phyloP scores from a whole-genome alignment of 2,888 invertebrate species.

The Pasiphila rectangulata region DNA sequence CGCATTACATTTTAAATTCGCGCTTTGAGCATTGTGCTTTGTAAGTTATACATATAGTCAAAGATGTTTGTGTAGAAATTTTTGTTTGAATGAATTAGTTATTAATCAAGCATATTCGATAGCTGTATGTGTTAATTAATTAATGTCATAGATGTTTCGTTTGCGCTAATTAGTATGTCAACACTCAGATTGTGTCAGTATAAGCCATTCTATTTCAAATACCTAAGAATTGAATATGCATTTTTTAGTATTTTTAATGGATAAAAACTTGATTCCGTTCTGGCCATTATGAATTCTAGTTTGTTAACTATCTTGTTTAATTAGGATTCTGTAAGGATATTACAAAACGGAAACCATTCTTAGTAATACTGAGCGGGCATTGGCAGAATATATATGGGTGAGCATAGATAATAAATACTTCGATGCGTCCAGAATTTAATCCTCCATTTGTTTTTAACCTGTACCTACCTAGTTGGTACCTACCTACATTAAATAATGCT shows the following conservation, averaged over 20 bases:
- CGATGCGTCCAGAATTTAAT: too few relatives aligned
- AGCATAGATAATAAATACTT: too few relatives aligned
- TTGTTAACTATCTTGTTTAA: conserved; percentile 23
- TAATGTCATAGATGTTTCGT: conserved; percentile 12
- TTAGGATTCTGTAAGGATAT: conserved; percentile 6
- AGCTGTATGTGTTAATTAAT: conserved; percentile 11
- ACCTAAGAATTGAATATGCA: conserved; percentile 24
- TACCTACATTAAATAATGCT: too few relatives aligned
- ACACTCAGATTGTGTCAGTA: conserved; percentile 12
- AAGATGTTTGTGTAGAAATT: too few relatives aligned
- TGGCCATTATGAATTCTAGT: conserved; percentile 24
- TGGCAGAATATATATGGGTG: too few relatives aligned
- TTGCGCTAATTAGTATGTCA: conserved; percentile 26
- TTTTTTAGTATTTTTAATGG: conserved; percentile 23
- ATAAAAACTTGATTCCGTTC: conserved; percentile 15
- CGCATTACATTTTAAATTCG: too few relatives aligned
- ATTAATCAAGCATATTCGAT: conserved; percentile 6
- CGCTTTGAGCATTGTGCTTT: too few relatives aligned
- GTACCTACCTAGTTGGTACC: too few relatives aligned
- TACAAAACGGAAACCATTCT: neutral
- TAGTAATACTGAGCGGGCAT: too few relatives aligned
- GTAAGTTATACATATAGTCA: too few relatives aligned
- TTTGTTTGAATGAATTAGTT: too few relatives aligned
- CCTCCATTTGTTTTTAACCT: too few relatives aligned
- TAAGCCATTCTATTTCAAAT: conserved; percentile 2